Base-by-base conservation (phyloP, 2,113 vertebrate species). In the Trochalopteron elliotii region DNA sequence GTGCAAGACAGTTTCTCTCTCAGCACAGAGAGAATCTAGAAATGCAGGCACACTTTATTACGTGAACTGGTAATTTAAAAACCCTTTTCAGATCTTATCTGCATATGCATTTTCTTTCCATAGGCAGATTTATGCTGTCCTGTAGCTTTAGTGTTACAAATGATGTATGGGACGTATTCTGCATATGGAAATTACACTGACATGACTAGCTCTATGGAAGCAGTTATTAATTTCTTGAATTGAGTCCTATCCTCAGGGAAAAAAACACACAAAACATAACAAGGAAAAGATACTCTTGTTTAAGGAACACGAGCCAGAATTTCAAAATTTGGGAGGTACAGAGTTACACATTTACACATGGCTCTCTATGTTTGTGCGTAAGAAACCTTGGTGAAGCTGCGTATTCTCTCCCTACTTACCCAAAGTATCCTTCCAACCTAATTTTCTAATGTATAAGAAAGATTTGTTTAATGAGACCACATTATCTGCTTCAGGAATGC, bases 121-220 rank as follows among this genome's bases (percentile, higher is more conserved):
- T 12, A 33, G 25, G 33, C 35, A 77, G 20, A 47, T 68, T 91
- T 75, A 37, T 0, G 0, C 49, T 77, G 50, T 89, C 67, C 25
- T 65, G 7, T 45, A 60, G 33, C 33, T 59, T 80, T 18, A 42
- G 9, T 60, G 50, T 70, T 22, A 4, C 15, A 60, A 56, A 42
- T 0, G 0, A 23, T 56, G 6, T 33, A 31, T 39, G 33, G 23
- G 42, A 35, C 1, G 0, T 76, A 15, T 61, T 68, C 55, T 56
- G 47, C 44, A 24, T 67, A 28, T 55, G 67, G 40, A 90, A 87
- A 60, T 78, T 22, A 67, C 7, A 60, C n/a, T 56, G 33, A 37
- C 11, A 39, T 5, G 1, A n/a, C 28, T 19, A 72, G 33, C 17
- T 74, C 33, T 65, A 0, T 2, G 3, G 28, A 80, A 94, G 44